Evolutionary conservation across 2,113 vertebrate species (phyloP).

Genomic region (Ciconia maguari): DNA sequence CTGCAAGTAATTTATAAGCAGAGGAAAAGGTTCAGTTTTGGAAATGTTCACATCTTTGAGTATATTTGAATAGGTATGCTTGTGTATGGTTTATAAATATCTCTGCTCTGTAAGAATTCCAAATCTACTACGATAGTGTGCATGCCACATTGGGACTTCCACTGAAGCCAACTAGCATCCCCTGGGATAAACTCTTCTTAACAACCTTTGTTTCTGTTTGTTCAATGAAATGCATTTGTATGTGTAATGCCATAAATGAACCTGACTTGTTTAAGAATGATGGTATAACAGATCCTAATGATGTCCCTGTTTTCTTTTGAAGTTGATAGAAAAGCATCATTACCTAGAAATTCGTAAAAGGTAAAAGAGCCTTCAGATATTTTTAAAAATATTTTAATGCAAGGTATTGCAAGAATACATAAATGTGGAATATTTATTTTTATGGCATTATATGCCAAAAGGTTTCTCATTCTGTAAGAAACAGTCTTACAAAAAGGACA

Average conservation of each 20-base stretch:
- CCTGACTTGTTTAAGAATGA: not conserved
- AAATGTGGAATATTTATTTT: not conserved
- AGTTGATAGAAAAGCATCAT: not conserved
- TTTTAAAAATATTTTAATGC: not conserved
- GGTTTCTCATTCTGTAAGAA: not conserved
- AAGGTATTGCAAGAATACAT: not conserved
- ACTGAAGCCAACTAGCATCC: not conserved
- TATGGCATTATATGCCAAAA: not conserved
- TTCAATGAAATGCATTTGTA: not conserved
- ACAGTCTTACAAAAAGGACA: not conserved
- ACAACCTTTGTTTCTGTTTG: not conserved
- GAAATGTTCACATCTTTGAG: not conserved
- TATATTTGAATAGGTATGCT: not conserved
- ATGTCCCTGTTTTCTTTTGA: not conserved
- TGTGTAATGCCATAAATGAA: not conserved
- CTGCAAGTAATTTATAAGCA: not conserved
- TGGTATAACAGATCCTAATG: not conserved
- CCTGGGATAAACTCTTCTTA: not conserved
- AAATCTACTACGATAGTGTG: not conserved
- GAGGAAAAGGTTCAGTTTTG: not conserved
- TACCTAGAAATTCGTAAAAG: not conserved
- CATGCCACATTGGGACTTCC: not conserved
- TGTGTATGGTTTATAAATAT: not conserved
- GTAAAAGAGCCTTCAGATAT: not conserved
- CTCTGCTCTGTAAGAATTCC: not conserved